Evolutionary conservation across 2,888 invertebrate genomes (phyloP).

Genomic region (Limnephilus auricula): DNA sequence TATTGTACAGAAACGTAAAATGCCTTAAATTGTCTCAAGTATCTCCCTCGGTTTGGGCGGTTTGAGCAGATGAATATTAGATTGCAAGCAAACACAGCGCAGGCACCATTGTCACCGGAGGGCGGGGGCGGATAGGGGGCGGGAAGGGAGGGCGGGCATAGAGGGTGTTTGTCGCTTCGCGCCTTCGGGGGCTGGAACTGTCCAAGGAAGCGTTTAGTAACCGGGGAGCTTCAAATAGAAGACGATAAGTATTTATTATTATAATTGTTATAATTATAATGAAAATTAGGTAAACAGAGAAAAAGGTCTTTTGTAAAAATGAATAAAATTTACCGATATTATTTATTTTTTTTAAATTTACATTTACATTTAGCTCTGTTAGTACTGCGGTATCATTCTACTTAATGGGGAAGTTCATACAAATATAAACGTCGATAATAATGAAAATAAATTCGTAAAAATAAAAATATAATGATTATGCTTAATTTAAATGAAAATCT

Average conservation of each 20-base stretch:
- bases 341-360: too few species aligned
- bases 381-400: too few species aligned
- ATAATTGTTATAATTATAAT: too few species aligned
- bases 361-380: too few species aligned
- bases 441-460: too few species aligned
- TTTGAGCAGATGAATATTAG: conserved; percentile 58
- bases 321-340: too few species aligned
- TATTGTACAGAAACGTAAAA: conserved; percentile 8
- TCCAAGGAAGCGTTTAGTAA: not conserved
- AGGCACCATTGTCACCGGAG: conserved; percentile 37
- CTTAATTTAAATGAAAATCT: too few species aligned
- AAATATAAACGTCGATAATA: too few species aligned
- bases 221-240: not conserved
- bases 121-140: conserved; percentile 28
- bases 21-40: conserved; percentile 36
- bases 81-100: conserved; percentile 48
- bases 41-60: conserved; percentile 52
- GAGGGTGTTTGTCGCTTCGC: conserved; percentile 50
- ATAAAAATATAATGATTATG: too few species aligned
- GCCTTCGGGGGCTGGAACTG: conserved; percentile 34
- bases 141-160: conserved; percentile 33
- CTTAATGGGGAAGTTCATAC: too few species aligned
- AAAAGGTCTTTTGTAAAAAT: too few species aligned
- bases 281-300: too few species aligned
- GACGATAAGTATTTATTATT: not conserved